phyloP scores from a whole-genome alignment of 2,888 invertebrate species.

The Drosophila diplacantha region DNA sequence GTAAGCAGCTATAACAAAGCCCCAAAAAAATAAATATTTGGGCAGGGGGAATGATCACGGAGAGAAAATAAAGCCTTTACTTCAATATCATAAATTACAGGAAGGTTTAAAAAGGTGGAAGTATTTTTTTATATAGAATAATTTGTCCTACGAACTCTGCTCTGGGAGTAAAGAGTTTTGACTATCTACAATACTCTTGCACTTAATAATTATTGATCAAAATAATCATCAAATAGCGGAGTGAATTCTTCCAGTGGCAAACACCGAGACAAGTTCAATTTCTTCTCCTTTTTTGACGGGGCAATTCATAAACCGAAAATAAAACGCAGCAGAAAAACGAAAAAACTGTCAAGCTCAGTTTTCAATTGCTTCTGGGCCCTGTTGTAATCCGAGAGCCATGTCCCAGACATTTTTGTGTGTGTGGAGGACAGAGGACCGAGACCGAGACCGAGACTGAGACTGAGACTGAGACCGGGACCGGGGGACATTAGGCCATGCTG shows the following conservation, averaged over 20 bases:
- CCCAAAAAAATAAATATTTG: slow-evolving; percentile 19
- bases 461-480: background rate
- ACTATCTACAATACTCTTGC: too few relatives aligned
- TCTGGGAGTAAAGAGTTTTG: background rate
- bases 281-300: slow-evolving; percentile 51
- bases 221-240: too few relatives aligned
- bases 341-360: slow-evolving; percentile 67
- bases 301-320: slow-evolving; percentile 61
- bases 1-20: slow-evolving; percentile 57
- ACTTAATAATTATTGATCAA: background rate
- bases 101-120: background rate
- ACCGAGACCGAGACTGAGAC: background rate
- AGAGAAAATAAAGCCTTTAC: background rate
- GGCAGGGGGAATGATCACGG: background rate
- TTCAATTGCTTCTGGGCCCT: slow-evolving; percentile 61
- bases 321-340: slow-evolving; percentile 37
- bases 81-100: background rate
- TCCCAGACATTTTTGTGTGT: slow-evolving; percentile 31
- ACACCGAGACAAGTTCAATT: slow-evolving; percentile 42
- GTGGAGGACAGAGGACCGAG: background rate
- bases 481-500: slow-evolving; percentile 45
- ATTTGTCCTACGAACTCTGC: fast-evolving
- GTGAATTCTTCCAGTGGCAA: slow-evolving; percentile 20
- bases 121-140: background rate
- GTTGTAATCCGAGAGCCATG: slow-evolving; percentile 62